phyloP scores from a whole-genome alignment of 2,888 invertebrate genomes.

The Pristionchus exspectatus region DNA sequence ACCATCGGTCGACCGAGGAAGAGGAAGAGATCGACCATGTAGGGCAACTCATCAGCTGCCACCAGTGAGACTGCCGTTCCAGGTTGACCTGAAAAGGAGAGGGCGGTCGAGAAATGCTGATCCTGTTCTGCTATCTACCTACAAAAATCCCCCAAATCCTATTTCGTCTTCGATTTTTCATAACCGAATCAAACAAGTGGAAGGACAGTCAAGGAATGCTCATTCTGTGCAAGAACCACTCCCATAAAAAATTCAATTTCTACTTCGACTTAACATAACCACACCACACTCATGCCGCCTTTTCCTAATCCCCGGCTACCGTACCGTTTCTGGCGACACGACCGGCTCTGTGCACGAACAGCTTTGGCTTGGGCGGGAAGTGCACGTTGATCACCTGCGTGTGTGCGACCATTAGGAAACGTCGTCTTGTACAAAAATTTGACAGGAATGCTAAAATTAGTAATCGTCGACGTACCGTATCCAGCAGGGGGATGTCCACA shows the following conservation, averaged over 20 bases:
- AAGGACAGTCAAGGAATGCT: no score
- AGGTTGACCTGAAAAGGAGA: slow-evolving; percentile 91
- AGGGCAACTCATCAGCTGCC: slow-evolving; percentile 92
- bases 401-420: background rate
- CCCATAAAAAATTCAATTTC: no score
- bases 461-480: slow-evolving; percentile 81
- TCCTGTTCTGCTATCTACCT: no score
- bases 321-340: slow-evolving; percentile 79
- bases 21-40: slow-evolving; percentile 93
- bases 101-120: no score
- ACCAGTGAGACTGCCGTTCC: slow-evolving; percentile 94
- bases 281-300: no score
- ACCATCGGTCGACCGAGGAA: slow-evolving; percentile 90
- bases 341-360: slow-evolving; percentile 99
- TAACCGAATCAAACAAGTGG: no score
- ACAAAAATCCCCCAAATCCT: no score
- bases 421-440: background rate
- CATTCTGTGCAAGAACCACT: no score
- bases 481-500: slow-evolving; percentile 95
- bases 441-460: background rate
- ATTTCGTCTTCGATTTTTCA: no score
- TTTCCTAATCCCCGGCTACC: background rate
- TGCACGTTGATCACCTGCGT: slow-evolving; percentile 92
- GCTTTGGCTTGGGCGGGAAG: slow-evolving; percentile 96
- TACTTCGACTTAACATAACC: no score